Evolutionary conservation across 2,888 invertebrate genomes (phyloP).

Genomic region (Agriotes lineatus): DNA sequence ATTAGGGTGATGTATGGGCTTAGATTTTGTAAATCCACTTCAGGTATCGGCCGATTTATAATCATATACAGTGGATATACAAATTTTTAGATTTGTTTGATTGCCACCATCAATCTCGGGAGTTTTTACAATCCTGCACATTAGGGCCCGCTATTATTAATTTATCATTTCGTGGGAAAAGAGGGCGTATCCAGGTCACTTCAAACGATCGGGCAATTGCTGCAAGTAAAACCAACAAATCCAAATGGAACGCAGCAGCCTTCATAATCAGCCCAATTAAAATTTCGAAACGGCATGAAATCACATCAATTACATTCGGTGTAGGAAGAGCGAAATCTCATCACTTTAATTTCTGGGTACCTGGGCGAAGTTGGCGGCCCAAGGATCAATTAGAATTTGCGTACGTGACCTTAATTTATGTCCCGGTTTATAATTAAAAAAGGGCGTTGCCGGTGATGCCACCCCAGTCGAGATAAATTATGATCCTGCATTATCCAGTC

Average conservation of each 20-base stretch:
- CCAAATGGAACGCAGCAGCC: no score
- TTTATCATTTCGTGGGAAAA: no score
- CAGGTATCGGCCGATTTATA: constrained; percentile 11
- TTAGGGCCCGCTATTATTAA: no score
- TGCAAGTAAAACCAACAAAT: no score
- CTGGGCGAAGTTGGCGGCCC: neutral
- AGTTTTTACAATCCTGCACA: no score
- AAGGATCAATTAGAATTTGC: constrained; percentile 1
- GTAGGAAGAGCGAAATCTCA: no score
- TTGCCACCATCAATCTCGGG: neutral
- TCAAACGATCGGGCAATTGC: no score
- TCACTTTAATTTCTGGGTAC: no score
- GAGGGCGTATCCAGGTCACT: no score
- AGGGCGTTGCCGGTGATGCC: constrained; percentile 22
- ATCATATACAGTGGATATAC: neutral
- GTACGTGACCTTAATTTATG: constrained; percentile 29
- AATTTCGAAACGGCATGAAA: no score
- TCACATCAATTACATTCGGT: no score
- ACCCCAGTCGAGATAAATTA: constrained; percentile 27
- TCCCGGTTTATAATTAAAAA: constrained; percentile 39
- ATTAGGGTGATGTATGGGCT: constrained; percentile 29
- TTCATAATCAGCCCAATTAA: no score
- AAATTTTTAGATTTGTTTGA: neutral
- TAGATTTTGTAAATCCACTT: constrained; percentile 23
- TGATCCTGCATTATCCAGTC: constrained; percentile 14